A percentile compares a stretch with the other conserved stretches of the same genome.
phyloP scores from a whole-genome alignment of 2,888 invertebrate species.

The Mermis nigrescens region DNA sequence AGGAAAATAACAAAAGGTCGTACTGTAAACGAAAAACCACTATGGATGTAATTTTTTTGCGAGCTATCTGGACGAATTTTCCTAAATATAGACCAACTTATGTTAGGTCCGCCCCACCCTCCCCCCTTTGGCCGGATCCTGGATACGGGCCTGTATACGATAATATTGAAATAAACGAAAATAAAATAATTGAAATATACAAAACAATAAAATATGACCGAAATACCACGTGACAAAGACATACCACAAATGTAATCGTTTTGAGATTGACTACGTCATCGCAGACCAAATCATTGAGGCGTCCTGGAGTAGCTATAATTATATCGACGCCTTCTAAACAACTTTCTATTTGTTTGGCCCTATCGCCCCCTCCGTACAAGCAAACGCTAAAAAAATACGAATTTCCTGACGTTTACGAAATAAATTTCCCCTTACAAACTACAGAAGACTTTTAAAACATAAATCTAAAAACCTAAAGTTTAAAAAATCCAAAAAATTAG shows the following conservation, averaged over 20 bases:
- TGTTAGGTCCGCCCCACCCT: no score
- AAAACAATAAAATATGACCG: constrained; percentile 4
- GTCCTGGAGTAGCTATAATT: constrained; percentile 79
- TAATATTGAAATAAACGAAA: constrained; percentile 7
- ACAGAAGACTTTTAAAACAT: no score
- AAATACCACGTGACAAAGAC: constrained; percentile 15
- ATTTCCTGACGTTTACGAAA: not conserved
- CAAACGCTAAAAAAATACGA: constrained; percentile 46
- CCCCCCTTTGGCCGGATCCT: no score
- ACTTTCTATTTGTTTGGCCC: constrained; percentile 54
- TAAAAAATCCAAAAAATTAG: not conserved
- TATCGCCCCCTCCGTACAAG: constrained; percentile 70
- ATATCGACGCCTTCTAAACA: constrained; percentile 68
- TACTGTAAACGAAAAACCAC: no score
- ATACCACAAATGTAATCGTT: constrained; percentile 56
- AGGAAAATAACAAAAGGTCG: constrained; percentile 15
- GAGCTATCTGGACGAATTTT: no score
- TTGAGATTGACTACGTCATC: constrained; percentile 49
- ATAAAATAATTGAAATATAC: constrained; percentile 1
- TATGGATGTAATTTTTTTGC: no score
- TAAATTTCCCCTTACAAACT: not conserved
- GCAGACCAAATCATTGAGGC: constrained; percentile 68
- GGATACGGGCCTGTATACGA: no score
- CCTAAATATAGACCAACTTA: no score
- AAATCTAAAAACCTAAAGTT: not conserved